Conservation (phyloP, 1,140 invertebrate species). For the Drosophila pruinosa region DNA sequence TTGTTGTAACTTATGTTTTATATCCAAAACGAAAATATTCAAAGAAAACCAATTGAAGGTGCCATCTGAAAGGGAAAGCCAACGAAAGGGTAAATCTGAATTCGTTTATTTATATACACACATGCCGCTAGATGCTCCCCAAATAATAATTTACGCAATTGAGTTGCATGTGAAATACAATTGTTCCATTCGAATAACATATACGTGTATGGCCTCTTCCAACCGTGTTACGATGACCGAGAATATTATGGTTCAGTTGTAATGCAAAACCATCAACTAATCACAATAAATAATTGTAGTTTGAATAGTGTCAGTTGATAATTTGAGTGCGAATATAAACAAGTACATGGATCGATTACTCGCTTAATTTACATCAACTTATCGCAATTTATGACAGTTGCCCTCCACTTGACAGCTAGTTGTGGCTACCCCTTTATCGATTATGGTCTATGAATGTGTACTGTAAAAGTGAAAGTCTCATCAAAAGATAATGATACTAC, state of each 20-base stretch:
- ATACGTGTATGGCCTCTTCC: background rate
- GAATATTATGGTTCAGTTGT: background rate
- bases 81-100: background rate
- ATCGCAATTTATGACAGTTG: constrained; percentile 30
- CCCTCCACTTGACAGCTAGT: constrained; percentile 21
- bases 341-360: background rate
- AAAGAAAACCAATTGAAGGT: constrained; percentile 22
- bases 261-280: constrained; percentile 21
- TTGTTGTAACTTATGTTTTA: constrained; percentile 1
- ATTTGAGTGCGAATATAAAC: background rate
- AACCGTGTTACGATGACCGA: background rate
- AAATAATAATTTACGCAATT: constrained; percentile 26
- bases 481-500: constrained; percentile 19
- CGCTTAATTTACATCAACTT: background rate
- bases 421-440: constrained; percentile 13
- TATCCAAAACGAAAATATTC: background rate
- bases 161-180: constrained; percentile 21
- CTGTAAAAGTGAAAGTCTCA: constrained; percentile 26
- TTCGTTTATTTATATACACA: too few species aligned
- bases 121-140: too few species aligned
- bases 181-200: background rate
- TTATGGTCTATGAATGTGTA: background rate
- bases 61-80: background rate
- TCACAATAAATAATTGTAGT: constrained; percentile 23
- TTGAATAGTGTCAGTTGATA: constrained; percentile 2